A percentile compares a stretch with the other conserved stretches of the same genome.
Conservation (phyloP, 2,113 vertebrate genomes). For the Brachyistius frenatus region DNA sequence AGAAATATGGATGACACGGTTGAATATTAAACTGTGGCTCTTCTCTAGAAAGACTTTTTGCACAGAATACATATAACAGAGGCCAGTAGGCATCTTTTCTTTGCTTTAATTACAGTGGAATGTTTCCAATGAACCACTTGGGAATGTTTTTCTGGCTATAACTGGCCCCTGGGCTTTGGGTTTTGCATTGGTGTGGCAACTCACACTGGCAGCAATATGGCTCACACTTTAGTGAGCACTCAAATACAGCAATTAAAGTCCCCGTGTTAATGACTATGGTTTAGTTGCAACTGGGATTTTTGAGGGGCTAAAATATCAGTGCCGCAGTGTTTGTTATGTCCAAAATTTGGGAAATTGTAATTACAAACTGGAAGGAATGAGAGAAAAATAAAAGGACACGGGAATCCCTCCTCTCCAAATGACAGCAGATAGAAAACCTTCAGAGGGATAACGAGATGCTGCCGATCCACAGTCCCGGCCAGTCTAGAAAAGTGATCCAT, state of each 20-base stretch:
- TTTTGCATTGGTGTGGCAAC: constrained; percentile 43
- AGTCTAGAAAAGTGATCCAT: constrained; percentile 51
- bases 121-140: constrained; percentile 54
- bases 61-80: constrained; percentile 59
- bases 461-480: constrained; percentile 2
- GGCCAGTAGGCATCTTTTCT: constrained; percentile 28
- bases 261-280: constrained; percentile 22
- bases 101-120: constrained; percentile 50
- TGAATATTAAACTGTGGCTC: constrained; percentile 65
- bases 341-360: constrained; percentile 1
- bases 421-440: constrained; percentile 18
- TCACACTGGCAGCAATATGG: constrained; percentile 37
- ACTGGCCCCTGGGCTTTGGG: constrained; percentile 46
- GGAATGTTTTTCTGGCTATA: constrained; percentile 30
- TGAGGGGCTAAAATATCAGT: neutral
- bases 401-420: constrained; percentile 17
- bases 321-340: neutral
- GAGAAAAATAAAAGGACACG: constrained; percentile 10
- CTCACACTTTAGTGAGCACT: constrained; percentile 37
- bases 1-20: constrained; percentile 68
- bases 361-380: neutral
- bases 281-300: constrained; percentile 31
- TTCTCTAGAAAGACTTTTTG: constrained; percentile 51
- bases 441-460: constrained; percentile 20
- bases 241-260: constrained; percentile 34